Evolutionary conservation across 2,888 invertebrate species (phyloP), one percentile per base, ranked within the genome.

Genomic region (Sericinus montela): DNA sequence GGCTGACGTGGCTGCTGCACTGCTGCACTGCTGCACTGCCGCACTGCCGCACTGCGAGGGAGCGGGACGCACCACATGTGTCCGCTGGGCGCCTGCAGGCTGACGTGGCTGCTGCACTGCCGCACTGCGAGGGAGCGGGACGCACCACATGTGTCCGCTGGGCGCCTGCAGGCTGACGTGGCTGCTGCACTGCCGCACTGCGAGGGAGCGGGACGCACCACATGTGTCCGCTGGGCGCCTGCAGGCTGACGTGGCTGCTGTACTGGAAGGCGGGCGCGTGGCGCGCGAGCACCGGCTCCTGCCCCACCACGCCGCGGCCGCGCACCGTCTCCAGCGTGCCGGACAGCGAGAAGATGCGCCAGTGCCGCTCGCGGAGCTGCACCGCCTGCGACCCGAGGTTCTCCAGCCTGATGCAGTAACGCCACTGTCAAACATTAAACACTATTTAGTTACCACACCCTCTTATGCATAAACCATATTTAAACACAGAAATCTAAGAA

Each of bases 221-320:
- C 97, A 98, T 97, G 72, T 99, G 98, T 7, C 99, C 99, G 73
- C 97, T 97, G 34, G 98, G 97, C 48, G 98, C 97, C 89, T 98
- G 98, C 59, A 99, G 90, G 63, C 97, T 97, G 45, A 99, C 98
- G 81, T 98, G 98, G 78, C 97, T 98, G 78, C 97, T 97, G 82
- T 99, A 99, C 86, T 99, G 99, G 88, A 98, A 99, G 65, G 98
- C 98, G 51, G 98, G 98, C 62, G 95, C 89, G 54, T 93, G 91
- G 53, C 94, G 92, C 37, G 97, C 97, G 51, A 99, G 90, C 55
- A 97, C 93, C 35, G 98, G 98, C 87, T 99, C 98, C 90, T 98
- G 97, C 0, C 98, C 98, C n/a, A 98, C 98, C 42, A 99, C 98
- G 35, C 97, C 98, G 66, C 98, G 91, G 0, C 98, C 98, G 59